phyloP scores from a whole-genome alignment of 2,797 vertebrate species.

The Hozukius guyotensis region DNA sequence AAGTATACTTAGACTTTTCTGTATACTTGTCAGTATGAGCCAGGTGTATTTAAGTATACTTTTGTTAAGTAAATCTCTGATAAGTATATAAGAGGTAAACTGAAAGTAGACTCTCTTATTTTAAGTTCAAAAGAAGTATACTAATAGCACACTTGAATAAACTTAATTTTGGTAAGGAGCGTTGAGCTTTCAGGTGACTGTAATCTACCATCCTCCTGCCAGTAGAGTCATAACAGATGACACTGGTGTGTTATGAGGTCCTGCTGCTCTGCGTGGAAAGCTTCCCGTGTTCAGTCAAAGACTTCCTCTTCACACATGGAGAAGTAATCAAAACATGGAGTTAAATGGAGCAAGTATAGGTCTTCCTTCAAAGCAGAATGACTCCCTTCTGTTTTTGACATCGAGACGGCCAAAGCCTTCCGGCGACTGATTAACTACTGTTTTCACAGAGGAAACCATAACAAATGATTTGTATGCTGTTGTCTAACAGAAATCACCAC shows the following conservation, averaged over 20 bases:
- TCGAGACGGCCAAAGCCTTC: slow-evolving; percentile 68
- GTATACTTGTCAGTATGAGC: too few species aligned
- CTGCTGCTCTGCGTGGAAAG: slow-evolving; percentile 39
- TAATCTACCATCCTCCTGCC: slow-evolving; percentile 12
- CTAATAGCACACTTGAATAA: too few species aligned
- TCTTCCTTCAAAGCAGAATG: slow-evolving; percentile 72
- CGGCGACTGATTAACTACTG: slow-evolving; percentile 77
- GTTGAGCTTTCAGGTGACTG: slow-evolving; percentile 36
- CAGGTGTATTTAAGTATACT: too few species aligned
- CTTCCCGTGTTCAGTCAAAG: slow-evolving; percentile 57
- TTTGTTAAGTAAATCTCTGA: too few species aligned
- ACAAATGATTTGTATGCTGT: slow-evolving; percentile 73
- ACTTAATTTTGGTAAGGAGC: neutral
- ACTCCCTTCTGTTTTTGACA: slow-evolving; percentile 81
- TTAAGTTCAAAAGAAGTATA: too few species aligned
- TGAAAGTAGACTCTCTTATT: too few species aligned
- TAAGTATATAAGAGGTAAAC: too few species aligned
- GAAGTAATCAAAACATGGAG: slow-evolving; percentile 75
- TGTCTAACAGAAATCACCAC: slow-evolving; percentile 57
- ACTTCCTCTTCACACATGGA: slow-evolving; percentile 77
- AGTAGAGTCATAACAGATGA: slow-evolving; percentile 48
- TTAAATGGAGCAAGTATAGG: slow-evolving; percentile 67
- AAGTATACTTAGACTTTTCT: too few species aligned
- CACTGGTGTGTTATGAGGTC: slow-evolving; percentile 33
- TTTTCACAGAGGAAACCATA: slow-evolving; percentile 77